These are phyloP conservation scores for Ennomos fuscantarius DNA, from an alignment of 2,888 invertebrate species.

Conservation along the genomic window DNA sequence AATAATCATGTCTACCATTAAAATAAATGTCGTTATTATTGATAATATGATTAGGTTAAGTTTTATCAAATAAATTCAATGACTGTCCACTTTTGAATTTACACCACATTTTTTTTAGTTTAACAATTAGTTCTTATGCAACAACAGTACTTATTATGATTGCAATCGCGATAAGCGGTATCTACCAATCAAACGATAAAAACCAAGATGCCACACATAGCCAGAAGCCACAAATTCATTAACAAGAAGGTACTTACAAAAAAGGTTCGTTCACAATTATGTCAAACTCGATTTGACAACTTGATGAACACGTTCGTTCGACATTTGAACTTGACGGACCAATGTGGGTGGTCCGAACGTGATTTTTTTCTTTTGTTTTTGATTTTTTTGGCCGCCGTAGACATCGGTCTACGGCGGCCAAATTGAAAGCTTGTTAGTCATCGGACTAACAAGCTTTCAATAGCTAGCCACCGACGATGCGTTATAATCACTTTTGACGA, in stretches of 20 bases:
- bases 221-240: constrained; percentile 56
- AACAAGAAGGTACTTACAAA: constrained; percentile 56
- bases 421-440: too few species aligned
- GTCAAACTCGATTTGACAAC: constrained; percentile 83
- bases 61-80: too few species aligned
- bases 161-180: neutral
- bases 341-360: constrained; percentile 78
- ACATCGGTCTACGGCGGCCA: too few species aligned
- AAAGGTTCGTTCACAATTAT: constrained; percentile 76
- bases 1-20: constrained; percentile 3
- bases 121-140: too few species aligned
- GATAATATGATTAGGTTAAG: too few species aligned
- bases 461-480: constrained; percentile 76
- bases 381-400: constrained; percentile 62
- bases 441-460: constrained; percentile 78
- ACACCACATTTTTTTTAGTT: too few species aligned
- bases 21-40: neutral
- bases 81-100: too few species aligned
- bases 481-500: constrained; percentile 69
- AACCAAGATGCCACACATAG: constrained; percentile 41
- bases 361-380: constrained; percentile 62
- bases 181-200: constrained; percentile 36
- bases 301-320: constrained; percentile 81
- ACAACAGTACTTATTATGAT: too few species aligned
- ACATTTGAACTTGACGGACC: constrained; percentile 75